phyloP scores from a whole-genome alignment of 2,888 invertebrate genomes.

The Erebia ligea region DNA sequence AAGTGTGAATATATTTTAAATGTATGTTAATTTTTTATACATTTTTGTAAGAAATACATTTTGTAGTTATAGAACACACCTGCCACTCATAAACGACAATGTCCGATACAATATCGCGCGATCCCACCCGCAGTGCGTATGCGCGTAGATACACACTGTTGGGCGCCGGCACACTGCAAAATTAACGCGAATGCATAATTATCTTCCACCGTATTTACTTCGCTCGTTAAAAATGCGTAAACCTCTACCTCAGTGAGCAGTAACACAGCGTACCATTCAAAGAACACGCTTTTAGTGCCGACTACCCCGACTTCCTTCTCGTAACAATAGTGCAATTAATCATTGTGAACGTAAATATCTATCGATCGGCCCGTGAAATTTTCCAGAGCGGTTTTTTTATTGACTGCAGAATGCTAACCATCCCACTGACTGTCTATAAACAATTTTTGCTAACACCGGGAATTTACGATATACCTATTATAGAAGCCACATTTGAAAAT shows the following conservation, averaged over 20 bases:
- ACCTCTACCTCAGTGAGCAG: conserved; percentile 52
- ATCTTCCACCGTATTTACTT: conserved; percentile 63
- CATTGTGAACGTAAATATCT: conserved; percentile 68
- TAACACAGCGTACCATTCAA: conserved; percentile 47
- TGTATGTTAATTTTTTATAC: neutral
- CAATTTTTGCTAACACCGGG: conserved; percentile 61
- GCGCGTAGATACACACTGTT: conserved; percentile 56
- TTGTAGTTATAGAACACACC: conserved; percentile 48
- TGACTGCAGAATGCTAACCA: conserved; percentile 59
- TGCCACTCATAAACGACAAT: conserved; percentile 55
- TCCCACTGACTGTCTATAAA: conserved; percentile 57
- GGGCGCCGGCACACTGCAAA: conserved; percentile 63
- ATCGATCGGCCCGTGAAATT: conserved; percentile 54
- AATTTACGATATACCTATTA: conserved; percentile 56
- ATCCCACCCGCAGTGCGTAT: conserved; percentile 47
- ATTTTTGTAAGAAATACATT: neutral
- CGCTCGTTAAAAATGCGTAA: conserved; percentile 67
- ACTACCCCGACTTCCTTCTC: conserved; percentile 43
- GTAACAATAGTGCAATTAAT: conserved; percentile 75
- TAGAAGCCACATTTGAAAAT: conserved; percentile 45
- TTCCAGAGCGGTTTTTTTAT: conserved; percentile 69
- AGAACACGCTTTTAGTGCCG: conserved; percentile 35
- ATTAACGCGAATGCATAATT: conserved; percentile 66
- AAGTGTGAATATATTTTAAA: neutral
- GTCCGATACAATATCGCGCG: conserved; percentile 14